Percentiles rank a stretch among this genome's conserved stretches.
phyloP scores from a whole-genome alignment of 1,140 invertebrate genomes.

The Rhyzopertha dominica region DNA sequence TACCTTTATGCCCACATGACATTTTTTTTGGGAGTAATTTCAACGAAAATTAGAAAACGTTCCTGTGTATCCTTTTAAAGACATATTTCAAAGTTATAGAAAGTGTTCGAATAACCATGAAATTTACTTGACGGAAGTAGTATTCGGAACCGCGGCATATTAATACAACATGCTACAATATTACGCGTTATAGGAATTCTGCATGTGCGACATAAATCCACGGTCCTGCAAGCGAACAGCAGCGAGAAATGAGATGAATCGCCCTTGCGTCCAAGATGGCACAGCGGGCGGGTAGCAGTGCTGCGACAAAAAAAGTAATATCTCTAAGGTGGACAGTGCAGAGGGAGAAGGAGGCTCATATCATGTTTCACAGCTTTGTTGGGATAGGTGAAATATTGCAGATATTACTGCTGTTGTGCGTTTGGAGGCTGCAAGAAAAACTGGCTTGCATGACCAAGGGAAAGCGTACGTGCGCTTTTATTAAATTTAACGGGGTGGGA shows the following conservation, averaged over 20 bases:
- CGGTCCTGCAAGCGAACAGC: conserved; percentile 26
- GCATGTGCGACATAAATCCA: no score
- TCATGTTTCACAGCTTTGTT: conserved; percentile 38
- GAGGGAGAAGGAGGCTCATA: conserved; percentile 31
- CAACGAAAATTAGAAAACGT: no score
- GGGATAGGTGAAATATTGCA: conserved; percentile 33
- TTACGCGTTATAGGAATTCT: no score
- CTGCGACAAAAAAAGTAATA: conserved; percentile 33
- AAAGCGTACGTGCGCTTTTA: no score
- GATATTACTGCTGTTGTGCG: conserved; percentile 33
- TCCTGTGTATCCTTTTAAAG: no score
- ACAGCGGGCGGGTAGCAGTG: conserved; percentile 28
- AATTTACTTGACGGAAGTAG: background rate
- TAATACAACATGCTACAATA: conserved; percentile 11
- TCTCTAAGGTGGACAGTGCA: conserved; percentile 30
- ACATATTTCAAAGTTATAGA: no score
- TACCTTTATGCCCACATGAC: no score
- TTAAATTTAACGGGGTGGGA: no score
- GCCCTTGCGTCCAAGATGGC: conserved; percentile 34
- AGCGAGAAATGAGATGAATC: conserved; percentile 38
- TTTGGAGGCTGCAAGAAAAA: no score
- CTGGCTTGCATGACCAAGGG: no score
- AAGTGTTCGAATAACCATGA: background rate
- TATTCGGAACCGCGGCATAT: background rate
- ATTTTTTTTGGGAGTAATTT: no score